Evolutionary conservation across 2,888 invertebrate genomes (phyloP).

Genomic region (Scaptomyza parva): DNA sequence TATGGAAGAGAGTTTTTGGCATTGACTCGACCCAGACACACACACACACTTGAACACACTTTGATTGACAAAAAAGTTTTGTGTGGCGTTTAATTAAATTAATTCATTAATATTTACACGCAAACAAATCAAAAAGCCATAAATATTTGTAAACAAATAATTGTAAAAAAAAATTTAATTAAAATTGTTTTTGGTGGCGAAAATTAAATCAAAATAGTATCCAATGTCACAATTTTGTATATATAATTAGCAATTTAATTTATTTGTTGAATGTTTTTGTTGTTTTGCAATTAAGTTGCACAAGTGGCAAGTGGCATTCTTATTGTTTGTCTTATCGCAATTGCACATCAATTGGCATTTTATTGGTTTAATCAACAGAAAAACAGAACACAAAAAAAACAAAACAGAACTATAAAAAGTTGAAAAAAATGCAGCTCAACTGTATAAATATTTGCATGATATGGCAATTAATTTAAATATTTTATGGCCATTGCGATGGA

Average conservation of each 20-base stretch:
- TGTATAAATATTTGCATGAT: conserved; percentile 66
- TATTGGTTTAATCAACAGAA: conserved; percentile 31
- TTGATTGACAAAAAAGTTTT: conserved; percentile 24
- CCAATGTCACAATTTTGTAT: neutral
- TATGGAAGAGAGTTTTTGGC: conserved; percentile 1
- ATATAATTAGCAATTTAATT: neutral
- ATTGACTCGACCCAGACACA: neutral
- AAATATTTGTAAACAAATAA: conserved; percentile 15
- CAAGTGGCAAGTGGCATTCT: neutral
- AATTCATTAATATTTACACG: conserved; percentile 39
- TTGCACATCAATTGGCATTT: conserved; percentile 47
- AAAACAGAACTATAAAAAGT: conserved; percentile 25
- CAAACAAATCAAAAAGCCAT: conserved; percentile 18
- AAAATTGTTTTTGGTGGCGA: neutral
- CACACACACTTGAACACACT: too few relatives aligned
- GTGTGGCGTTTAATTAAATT: conserved; percentile 51
- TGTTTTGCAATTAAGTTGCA: neutral
- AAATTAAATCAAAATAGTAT: conserved; percentile 8
- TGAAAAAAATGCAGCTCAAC: too few relatives aligned
- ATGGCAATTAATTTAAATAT: conserved; percentile 70
- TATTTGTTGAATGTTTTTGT: neutral
- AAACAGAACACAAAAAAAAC: conserved; percentile 15
- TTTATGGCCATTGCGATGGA: conserved; percentile 49
- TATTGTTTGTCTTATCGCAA: conserved; percentile 7
- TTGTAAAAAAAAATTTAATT: conserved; percentile 22